A percentile compares a stretch with the other conserved stretches of the same genome.
Conservation (phyloP, 2,888 invertebrate genomes). For the Abscondita cerata region DNA sequence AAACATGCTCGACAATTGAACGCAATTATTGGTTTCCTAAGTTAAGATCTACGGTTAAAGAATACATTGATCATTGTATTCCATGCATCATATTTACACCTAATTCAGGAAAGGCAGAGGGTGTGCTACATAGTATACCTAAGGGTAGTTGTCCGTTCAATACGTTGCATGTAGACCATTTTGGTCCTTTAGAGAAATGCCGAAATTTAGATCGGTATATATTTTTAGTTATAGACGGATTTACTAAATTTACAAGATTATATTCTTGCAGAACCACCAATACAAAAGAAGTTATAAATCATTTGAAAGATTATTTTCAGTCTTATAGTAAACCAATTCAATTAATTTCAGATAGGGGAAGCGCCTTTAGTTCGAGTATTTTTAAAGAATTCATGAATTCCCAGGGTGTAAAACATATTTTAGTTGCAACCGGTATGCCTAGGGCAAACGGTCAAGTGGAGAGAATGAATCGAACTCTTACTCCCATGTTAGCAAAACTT, state of each 20-base stretch:
- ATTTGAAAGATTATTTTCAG: conserved; percentile 9
- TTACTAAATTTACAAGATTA: conserved; percentile 13
- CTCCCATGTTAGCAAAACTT: conserved; percentile 43
- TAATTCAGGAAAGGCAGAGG: neutral
- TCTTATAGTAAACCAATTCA: too few species aligned
- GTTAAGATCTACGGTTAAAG: conserved; percentile 3
- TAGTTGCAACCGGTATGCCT: conserved; percentile 43
- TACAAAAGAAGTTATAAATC: conserved; percentile 7
- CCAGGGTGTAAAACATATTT: conserved; percentile 39
- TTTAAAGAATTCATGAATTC: conserved; percentile 41
- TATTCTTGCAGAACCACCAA: conserved; percentile 4
- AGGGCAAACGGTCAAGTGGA: conserved; percentile 48
- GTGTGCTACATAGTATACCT: conserved; percentile 2
- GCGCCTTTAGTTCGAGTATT: conserved; percentile 41
- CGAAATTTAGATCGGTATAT: neutral
- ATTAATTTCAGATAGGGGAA: conserved; percentile 44
- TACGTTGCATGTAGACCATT: too few species aligned
- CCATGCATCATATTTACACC: conserved; percentile 9
- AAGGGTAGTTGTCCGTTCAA: conserved; percentile 13
- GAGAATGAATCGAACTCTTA: conserved; percentile 39
- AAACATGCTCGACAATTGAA: neutral
- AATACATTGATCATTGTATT: conserved; percentile 12
- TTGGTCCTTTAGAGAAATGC: conserved; percentile 15
- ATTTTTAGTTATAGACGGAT: too few species aligned
- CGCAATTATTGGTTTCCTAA: conserved; percentile 15